A percentile compares a stretch with the other conserved stretches of the same genome.
Evolutionary conservation across 2,888 invertebrate genomes (phyloP).

Genomic region (Tribolium freemani): DNA sequence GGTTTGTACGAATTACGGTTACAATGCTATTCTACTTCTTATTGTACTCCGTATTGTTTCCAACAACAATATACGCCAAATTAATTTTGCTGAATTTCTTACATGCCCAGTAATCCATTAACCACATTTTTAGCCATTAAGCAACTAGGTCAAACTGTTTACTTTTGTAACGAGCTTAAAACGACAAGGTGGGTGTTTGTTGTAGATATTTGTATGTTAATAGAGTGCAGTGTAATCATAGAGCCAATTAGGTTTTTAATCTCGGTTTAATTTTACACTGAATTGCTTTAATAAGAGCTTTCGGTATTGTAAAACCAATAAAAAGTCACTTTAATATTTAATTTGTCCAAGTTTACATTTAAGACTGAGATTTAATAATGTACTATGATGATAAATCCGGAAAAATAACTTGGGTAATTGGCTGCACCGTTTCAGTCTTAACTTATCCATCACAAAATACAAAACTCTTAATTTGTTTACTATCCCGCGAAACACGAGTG

Average conservation of each 20-base stretch:
- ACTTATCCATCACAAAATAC: neutral
- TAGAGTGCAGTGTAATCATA: neutral
- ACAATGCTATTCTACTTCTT: neutral
- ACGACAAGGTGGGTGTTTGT: too few relatives aligned
- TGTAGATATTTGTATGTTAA: too few relatives aligned
- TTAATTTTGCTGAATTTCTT: neutral
- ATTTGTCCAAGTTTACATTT: slow-evolving; percentile 6
- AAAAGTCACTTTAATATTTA: neutral
- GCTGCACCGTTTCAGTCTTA: slow-evolving; percentile 1
- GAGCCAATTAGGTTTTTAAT: slow-evolving; percentile 7
- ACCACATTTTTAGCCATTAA: too few relatives aligned
- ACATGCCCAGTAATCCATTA: too few relatives aligned
- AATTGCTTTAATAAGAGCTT: slow-evolving; percentile 10
- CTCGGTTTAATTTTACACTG: slow-evolving; percentile 13
- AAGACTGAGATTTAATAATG: slow-evolving; percentile 14
- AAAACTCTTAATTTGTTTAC: neutral
- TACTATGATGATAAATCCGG: neutral
- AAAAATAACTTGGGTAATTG: slow-evolving; percentile 22
- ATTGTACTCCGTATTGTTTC: neutral
- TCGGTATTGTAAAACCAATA: neutral
- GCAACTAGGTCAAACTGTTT: too few relatives aligned
- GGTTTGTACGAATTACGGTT: slow-evolving; percentile 13
- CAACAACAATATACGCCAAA: neutral
- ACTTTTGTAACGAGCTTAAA: too few relatives aligned
- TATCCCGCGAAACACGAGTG: neutral